Conservation (phyloP, 2,113 vertebrate species). For the Microtus pennsylvanicus region DNA sequence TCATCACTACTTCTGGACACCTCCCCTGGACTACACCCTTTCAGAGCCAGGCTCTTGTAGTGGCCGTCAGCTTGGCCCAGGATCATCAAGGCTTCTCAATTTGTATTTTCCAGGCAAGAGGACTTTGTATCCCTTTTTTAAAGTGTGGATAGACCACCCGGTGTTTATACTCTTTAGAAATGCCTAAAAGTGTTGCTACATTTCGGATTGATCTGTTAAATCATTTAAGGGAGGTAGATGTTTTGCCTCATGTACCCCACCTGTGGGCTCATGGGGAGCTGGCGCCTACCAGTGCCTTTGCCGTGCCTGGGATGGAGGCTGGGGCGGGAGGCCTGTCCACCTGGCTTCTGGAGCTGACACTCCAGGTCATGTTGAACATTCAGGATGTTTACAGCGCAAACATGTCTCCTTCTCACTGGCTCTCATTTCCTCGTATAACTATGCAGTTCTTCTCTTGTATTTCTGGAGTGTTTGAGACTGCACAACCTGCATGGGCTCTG, state of each 20-base stretch:
- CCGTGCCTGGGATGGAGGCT: constrained; percentile 24
- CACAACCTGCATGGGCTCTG: not conserved
- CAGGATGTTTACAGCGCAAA: constrained; percentile 61
- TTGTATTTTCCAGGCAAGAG: constrained; percentile 57
- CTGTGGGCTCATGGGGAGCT: not conserved
- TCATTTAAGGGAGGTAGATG: not conserved
- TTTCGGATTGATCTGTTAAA: constrained; percentile 15
- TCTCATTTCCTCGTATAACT: constrained; percentile 79
- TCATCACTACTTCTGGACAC: constrained; percentile 67
- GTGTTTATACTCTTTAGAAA: constrained; percentile 73
- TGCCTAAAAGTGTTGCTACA: constrained; percentile 69
- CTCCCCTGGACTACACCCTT: constrained; percentile 50
- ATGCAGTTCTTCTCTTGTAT: constrained; percentile 82
- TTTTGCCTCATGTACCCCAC: not conserved
- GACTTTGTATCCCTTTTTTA: constrained; percentile 70
- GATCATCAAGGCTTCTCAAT: constrained; percentile 65
- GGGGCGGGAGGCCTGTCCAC: constrained; percentile 47
- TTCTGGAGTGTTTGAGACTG: constrained; percentile 3
- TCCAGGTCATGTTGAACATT: not conserved
- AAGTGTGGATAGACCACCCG: constrained; percentile 17
- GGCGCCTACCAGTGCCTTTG: constrained; percentile 47
- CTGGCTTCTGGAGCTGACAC: constrained; percentile 22
- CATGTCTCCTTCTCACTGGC: not conserved
- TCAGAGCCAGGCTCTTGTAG: constrained; percentile 64
- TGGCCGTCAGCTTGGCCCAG: constrained; percentile 27